Percentiles rank a stretch among this genome's conserved stretches.
Evolutionary conservation across 2,797 vertebrate species (phyloP).

Genomic region (Crenichthys baileyi): DNA sequence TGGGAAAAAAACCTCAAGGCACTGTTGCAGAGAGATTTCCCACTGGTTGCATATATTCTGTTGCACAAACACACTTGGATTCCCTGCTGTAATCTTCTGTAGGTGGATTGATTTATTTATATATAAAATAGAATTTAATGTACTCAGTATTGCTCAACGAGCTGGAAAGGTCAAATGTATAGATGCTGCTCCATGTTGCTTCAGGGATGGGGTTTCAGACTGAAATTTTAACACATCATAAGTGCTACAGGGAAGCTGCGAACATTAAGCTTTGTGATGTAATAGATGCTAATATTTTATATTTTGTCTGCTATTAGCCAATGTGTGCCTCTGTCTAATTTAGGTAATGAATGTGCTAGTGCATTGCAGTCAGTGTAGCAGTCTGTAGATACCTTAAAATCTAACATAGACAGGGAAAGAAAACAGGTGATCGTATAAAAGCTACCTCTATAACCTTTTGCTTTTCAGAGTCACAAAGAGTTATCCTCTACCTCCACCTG

Average conservation of each 20-base stretch:
- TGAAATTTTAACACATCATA: background rate
- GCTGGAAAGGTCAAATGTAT: background rate
- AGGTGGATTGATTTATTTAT: background rate
- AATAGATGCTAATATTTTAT: background rate
- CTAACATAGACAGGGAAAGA: background rate
- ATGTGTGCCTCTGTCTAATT: background rate
- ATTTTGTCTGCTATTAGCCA: background rate
- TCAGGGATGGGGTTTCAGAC: background rate
- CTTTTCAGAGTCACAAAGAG: background rate
- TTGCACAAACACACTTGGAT: background rate
- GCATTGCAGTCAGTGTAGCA: background rate
- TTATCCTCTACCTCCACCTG: too few relatives aligned
- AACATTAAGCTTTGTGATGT: background rate
- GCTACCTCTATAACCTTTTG: background rate
- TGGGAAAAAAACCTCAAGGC: slow-evolving; percentile 12
- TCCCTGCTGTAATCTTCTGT: background rate
- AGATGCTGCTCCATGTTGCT: too few relatives aligned
- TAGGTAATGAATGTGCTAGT: background rate
- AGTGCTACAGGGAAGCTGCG: background rate
- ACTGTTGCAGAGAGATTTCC: slow-evolving; percentile 4
- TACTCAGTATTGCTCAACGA: background rate
- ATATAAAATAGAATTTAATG: background rate
- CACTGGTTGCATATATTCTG: background rate
- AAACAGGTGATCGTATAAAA: background rate
- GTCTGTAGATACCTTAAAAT: background rate